phyloP scores from a whole-genome alignment of 37 sponge, comb jelly and placozoan genomes.

The Petrosia ficiformis region DNA sequence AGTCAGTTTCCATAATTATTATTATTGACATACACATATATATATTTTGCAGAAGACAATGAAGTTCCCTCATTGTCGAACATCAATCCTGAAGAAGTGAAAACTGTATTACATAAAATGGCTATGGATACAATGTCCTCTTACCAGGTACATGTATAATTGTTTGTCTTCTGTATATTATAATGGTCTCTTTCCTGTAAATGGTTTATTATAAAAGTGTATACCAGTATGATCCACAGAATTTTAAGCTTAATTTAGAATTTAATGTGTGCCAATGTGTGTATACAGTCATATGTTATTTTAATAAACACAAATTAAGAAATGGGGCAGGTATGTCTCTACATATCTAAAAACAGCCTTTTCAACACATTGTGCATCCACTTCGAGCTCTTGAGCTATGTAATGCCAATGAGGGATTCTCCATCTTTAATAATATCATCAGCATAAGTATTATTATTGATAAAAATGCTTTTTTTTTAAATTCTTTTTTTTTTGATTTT shows the following conservation, averaged over 20 bases:
- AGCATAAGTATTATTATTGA: not conserved
- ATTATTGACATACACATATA: no score
- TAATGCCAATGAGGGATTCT: not conserved
- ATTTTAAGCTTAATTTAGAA: not conserved
- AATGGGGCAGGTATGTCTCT: no score
- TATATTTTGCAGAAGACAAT: no score
- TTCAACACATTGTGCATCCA: no score
- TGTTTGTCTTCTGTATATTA: no score
- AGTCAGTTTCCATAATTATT: no score
- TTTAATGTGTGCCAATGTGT: not conserved
- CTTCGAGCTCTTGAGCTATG: no score
- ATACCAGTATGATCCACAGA: not conserved
- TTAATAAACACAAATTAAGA: no score
- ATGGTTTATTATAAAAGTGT: not conserved
- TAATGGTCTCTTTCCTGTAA: no score
- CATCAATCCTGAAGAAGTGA: constrained; percentile 40
- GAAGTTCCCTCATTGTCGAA: no score
- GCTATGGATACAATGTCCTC: constrained; percentile 7
- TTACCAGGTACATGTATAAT: constrained; percentile 40
- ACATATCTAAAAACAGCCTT: no score
- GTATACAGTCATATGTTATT: no score
- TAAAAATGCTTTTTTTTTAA: not conserved
- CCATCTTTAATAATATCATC: not conserved
- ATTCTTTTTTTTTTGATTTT: not conserved
- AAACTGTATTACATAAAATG: constrained; percentile 21